These are phyloP conservation scores for Stichopus horrens DNA, from an alignment of 53 echinoderm and acorn worm species.

Conservation along the genomic window DNA sequence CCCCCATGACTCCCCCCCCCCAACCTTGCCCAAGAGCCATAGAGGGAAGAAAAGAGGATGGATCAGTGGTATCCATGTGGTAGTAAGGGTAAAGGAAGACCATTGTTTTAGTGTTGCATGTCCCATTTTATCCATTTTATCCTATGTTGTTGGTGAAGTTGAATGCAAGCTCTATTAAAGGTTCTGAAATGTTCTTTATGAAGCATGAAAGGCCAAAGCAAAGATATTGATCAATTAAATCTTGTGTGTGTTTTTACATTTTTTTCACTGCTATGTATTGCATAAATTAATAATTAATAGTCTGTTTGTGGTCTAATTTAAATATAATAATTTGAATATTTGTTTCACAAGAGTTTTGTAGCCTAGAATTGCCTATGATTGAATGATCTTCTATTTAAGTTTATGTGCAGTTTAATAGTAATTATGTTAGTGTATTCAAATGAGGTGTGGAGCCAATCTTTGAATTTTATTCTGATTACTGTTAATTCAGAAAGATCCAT, in stretches of 20 bases:
- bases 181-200: too few relatives aligned
- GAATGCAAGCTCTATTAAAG: too few relatives aligned
- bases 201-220: too few relatives aligned
- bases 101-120: too few relatives aligned
- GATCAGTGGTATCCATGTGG: too few relatives aligned
- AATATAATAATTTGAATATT: background rate
- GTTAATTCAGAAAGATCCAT: slow-evolving; percentile 21
- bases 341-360: slow-evolving; percentile 26
- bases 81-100: too few relatives aligned
- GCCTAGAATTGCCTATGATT: slow-evolving; percentile 28
- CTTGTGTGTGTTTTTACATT: background rate
- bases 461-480: background rate
- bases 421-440: slow-evolving; percentile 28
- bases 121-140: too few relatives aligned
- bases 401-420: background rate
- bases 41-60: too few relatives aligned
- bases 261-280: background rate
- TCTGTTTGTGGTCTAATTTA: background rate
- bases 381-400: slow-evolving; percentile 18
- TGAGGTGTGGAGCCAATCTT: slow-evolving; percentile 42
- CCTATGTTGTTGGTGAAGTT: too few relatives aligned
- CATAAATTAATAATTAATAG: too few relatives aligned
- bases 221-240: background rate
- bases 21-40: too few relatives aligned
- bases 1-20: too few relatives aligned